Percentiles rank a stretch among this genome's conserved stretches.
Conservation (phyloP, 2,888 invertebrate genomes). For the Priocnemis perturbator region DNA sequence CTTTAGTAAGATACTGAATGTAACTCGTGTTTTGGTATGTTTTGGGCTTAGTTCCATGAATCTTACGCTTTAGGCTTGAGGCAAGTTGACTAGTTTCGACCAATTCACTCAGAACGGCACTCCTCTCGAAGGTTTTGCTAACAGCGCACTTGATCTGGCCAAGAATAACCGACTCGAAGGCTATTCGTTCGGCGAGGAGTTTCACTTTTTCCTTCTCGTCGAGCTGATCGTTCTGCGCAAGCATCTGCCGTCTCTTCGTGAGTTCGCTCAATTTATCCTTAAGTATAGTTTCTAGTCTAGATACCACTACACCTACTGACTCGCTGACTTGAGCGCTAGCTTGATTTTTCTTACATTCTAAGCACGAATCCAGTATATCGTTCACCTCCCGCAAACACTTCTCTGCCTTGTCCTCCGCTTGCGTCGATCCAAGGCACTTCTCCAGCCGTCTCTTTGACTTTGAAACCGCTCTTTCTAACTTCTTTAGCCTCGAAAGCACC, state of each 20-base stretch:
- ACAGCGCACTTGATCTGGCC: conserved; percentile 72
- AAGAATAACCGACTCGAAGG: conserved; percentile 86
- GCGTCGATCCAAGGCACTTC: conserved; percentile 68
- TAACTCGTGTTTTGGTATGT: conserved; percentile 72
- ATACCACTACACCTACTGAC: conserved; percentile 68
- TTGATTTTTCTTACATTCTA: conserved; percentile 66
- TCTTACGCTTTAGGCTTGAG: conserved; percentile 81
- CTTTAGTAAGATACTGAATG: conserved; percentile 85
- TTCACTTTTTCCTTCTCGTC: conserved; percentile 83
- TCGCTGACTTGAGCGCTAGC: conserved; percentile 60
- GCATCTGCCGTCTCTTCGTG: conserved; percentile 81
- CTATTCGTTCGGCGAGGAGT: conserved; percentile 86
- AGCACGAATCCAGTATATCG: conserved; percentile 68
- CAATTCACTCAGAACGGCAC: conserved; percentile 77
- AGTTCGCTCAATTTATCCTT: conserved; percentile 83
- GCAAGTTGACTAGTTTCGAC: conserved; percentile 87
- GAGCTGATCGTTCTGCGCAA: conserved; percentile 82
- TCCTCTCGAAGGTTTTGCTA: conserved; percentile 60
- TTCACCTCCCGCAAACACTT: conserved; percentile 70
- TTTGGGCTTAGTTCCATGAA: conserved; percentile 72
- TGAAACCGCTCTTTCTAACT: conserved; percentile 64
- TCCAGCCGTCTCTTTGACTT: conserved; percentile 69
- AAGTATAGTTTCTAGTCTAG: conserved; percentile 80
- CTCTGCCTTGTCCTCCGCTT: conserved; percentile 70
- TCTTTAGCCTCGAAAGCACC: conserved; percentile 62